phyloP scores from a whole-genome alignment of 2,113 vertebrate genomes.

The Scomber japonicus region DNA sequence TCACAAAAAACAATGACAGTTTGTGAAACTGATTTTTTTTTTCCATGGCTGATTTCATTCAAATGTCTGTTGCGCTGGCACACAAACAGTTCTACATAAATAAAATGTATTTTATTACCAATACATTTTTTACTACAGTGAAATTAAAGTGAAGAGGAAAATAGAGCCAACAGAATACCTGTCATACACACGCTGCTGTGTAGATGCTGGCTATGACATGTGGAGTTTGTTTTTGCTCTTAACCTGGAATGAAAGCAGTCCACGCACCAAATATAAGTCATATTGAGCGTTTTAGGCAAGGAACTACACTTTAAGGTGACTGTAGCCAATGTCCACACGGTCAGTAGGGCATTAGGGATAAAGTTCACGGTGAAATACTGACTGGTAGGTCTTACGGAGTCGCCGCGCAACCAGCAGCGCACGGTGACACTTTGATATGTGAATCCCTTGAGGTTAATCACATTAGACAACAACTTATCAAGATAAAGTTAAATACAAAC shows the following conservation, averaged over 20 bases:
- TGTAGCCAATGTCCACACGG: too few species aligned
- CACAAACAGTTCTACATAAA: background rate
- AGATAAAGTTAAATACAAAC: constrained; percentile 63
- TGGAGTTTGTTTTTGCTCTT: background rate
- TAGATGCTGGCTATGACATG: background rate
- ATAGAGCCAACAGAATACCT: background rate
- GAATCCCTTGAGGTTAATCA: constrained; percentile 72
- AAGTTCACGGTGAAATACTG: constrained; percentile 23
- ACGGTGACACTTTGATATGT: background rate
- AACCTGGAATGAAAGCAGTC: background rate
- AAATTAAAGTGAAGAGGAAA: background rate
- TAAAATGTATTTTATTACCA: background rate
- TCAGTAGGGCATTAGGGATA: background rate
- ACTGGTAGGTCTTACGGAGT: constrained; percentile 13
- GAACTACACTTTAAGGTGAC: background rate
- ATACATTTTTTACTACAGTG: background rate
- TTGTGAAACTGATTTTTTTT: background rate
- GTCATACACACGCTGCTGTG: background rate
- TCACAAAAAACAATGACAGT: background rate
- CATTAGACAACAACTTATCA: constrained; percentile 73
- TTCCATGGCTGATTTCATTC: background rate
- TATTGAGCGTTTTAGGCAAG: background rate
- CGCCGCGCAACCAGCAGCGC: background rate
- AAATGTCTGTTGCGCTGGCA: background rate
- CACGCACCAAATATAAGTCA: background rate